Evolutionary conservation across 2,888 invertebrate species (phyloP).

Genomic region (Chrysodeixis includens): DNA sequence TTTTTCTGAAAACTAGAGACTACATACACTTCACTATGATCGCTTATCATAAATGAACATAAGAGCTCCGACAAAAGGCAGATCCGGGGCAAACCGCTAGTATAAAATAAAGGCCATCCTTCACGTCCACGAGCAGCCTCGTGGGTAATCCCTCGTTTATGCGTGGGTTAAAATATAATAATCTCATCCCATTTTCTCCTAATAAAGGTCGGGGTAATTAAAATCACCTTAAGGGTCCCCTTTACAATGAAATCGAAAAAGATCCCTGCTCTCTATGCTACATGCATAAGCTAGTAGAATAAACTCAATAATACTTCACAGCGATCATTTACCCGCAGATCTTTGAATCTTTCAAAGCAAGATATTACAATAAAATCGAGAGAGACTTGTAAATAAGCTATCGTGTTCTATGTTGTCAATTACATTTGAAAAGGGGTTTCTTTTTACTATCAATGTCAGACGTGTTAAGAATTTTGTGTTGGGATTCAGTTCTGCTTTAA

Average conservation of each 20-base stretch:
- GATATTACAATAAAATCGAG: constrained; percentile 47
- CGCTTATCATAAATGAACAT: neutral
- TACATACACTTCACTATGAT: neutral
- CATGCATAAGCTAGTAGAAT: constrained; percentile 32
- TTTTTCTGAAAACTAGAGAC: neutral
- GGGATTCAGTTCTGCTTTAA: constrained; percentile 42
- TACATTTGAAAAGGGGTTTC: constrained; percentile 59
- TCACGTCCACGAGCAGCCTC: constrained; percentile 15
- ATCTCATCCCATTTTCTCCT: constrained; percentile 52
- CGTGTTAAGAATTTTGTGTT: constrained; percentile 52
- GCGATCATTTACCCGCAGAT: constrained; percentile 30
- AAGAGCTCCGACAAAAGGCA: neutral
- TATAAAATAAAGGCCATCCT: constrained; percentile 35
- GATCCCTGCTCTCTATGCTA: constrained; percentile 18
- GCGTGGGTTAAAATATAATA: constrained; percentile 48
- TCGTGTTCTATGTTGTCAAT: constrained; percentile 57
- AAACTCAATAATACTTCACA: constrained; percentile 32
- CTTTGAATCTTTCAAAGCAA: constrained; percentile 41
- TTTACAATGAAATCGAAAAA: constrained; percentile 38
- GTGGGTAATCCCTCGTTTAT: constrained; percentile 46
- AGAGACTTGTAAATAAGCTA: constrained; percentile 55
- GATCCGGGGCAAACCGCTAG: constrained; percentile 33
- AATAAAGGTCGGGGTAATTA: constrained; percentile 46
- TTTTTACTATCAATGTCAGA: constrained; percentile 56
- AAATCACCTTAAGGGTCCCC: constrained; percentile 38